Evolutionary conservation across 2,888 invertebrate genomes (phyloP).

Genomic region (Hofmannophila pseudospretella): DNA sequence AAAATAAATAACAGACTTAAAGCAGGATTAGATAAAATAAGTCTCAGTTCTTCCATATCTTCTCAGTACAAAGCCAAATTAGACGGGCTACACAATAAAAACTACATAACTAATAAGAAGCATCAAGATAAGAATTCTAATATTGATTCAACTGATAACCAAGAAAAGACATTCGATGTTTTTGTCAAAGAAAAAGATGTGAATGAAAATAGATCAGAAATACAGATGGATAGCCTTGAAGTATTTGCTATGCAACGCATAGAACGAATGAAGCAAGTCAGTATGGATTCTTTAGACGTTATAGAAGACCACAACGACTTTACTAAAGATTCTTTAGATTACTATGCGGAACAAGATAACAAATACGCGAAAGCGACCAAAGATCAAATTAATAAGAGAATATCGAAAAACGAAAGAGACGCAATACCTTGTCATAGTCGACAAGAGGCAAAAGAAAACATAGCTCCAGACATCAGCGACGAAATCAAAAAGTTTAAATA

Average conservation of each 20-base stretch:
- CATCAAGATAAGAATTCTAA: slow-evolving; percentile 61
- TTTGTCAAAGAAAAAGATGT: slow-evolving; percentile 80
- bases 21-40: slow-evolving; percentile 60
- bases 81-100: slow-evolving; percentile 69
- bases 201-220: slow-evolving; percentile 77
- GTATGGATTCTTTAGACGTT: slow-evolving; percentile 73
- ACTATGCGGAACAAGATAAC: slow-evolving; percentile 66
- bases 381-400: slow-evolving; percentile 51
- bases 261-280: slow-evolving; percentile 62
- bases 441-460: slow-evolving; percentile 58
- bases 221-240: slow-evolving; percentile 80
- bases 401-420: slow-evolving; percentile 42
- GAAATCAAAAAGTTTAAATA: slow-evolving; percentile 80
- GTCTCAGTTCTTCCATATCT: slow-evolving; percentile 65
- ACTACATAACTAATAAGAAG: slow-evolving; percentile 51
- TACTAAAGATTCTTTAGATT: slow-evolving; percentile 70
- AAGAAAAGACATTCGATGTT: slow-evolving; percentile 78
- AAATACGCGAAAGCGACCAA: slow-evolving; percentile 48
- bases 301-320: slow-evolving; percentile 60
- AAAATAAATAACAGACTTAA: slow-evolving; percentile 75
- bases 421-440: slow-evolving; percentile 40
- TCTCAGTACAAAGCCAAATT: slow-evolving; percentile 72
- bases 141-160: slow-evolving; percentile 49
- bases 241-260: slow-evolving; percentile 68
- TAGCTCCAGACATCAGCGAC: slow-evolving; percentile 54